Evolutionary conservation across 2,113 vertebrate genomes (phyloP), one percentile per base, ranked within the genome.

Genomic region (Sigmodon hispidus): DNA sequence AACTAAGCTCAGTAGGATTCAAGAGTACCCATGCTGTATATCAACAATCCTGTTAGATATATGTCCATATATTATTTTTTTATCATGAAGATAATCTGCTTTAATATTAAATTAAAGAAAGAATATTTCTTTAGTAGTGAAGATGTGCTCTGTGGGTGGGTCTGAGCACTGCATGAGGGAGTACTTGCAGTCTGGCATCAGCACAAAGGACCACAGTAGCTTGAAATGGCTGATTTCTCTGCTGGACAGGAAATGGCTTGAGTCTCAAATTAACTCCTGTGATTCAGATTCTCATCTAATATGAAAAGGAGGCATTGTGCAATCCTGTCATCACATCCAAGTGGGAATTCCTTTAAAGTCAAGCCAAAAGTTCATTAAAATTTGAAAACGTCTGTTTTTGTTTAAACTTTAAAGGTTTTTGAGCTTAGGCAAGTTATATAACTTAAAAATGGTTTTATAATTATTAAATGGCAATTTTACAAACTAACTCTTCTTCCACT

Each of bases 291-390:
- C 31, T 94, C n/a, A 45, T 96, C 65, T 96, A 75, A 96, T 84
- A 65, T 48, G 45, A 76, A 87, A 43, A 29, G 24, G 34, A 87
- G 24, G 50, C 36, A 24, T 45, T 88, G 57, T 3, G 75, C 91
- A 85, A 81, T 57, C n/a, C 75, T 94, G 91, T 95, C 40, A 93
- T 52, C 40, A 76, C 26, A 65, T 88, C 70, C 12, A 61, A 36
- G 45, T 90, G 36, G 65, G 48, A 11, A 17, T 88, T 86, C 31
- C 52, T 95, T 92, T 97, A 86, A 93, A 96, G 85, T 67, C 59
- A 89, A 96, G 70, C 85, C 90, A 94, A 80, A 96, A 90, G 43
- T 94, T 96, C 72, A 96, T 92, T 97, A 85, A 84, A 45, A 69
- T 96, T 55, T 43, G 50, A 93, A 81, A 76, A 48, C 4, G 22